These are phyloP conservation scores for Hormiphora californensis DNA, from an alignment of 37 sponge, comb jelly and placozoan species.

Conservation along the genomic window DNA sequence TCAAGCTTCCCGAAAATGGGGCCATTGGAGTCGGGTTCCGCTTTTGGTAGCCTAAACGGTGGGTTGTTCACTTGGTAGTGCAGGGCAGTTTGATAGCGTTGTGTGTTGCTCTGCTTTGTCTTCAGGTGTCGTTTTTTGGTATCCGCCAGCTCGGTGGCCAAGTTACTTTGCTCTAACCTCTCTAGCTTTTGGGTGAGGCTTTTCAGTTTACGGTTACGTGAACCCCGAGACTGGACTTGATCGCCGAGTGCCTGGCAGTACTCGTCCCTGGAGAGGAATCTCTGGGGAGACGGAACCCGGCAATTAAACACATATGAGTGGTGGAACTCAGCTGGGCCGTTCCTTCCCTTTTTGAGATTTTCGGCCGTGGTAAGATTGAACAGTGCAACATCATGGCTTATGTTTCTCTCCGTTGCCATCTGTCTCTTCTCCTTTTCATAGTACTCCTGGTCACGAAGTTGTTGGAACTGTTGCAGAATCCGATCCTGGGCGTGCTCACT, in stretches of 20 bases:
- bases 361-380: constrained; percentile 39
- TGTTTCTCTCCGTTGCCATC: neutral
- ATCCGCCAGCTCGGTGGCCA: constrained; percentile 21
- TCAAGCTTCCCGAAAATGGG: constrained; percentile 72
- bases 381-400: constrained; percentile 28
- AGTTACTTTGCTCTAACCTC: constrained; percentile 2
- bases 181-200: neutral
- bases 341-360: neutral
- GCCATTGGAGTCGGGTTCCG: constrained; percentile 57
- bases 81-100: constrained; percentile 28
- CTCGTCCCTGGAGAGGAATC: neutral
- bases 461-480: constrained; percentile 67
- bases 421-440: neutral
- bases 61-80: constrained; percentile 54
- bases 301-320: constrained; percentile 18
- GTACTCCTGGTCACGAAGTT: constrained; percentile 57
- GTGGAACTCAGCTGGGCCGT: neutral
- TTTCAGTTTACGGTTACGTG: neutral
- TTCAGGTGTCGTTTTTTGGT: neutral
- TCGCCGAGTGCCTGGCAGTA: constrained; percentile 70
- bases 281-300: neutral
- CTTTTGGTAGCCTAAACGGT: neutral
- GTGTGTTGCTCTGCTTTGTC: neutral
- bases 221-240: constrained; percentile 59
- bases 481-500: constrained; percentile 61